Conservation (phyloP, 2,113 vertebrate species). For the Rallus limicola region DNA sequence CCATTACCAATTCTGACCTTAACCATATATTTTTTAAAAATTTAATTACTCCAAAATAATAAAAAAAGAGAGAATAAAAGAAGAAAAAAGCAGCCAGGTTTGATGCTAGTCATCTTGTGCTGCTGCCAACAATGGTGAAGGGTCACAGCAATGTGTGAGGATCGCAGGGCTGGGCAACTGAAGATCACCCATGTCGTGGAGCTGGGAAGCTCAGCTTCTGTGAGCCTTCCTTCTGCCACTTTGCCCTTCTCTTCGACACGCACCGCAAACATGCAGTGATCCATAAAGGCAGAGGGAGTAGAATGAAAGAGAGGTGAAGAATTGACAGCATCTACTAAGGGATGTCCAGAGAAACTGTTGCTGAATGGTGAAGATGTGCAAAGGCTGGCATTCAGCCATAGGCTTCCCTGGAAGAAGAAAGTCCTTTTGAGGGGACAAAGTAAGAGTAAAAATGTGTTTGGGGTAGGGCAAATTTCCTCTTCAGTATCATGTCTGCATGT, state of each 20-base stretch:
- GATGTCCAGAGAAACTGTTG: constrained; percentile 60
- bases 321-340: constrained; percentile 72
- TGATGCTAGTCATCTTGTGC: constrained; percentile 37
- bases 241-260: constrained; percentile 64
- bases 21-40: background rate
- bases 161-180: constrained; percentile 51
- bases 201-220: constrained; percentile 47
- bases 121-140: constrained; percentile 26
- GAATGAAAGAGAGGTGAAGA: constrained; percentile 70
- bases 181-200: constrained; percentile 26
- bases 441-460: background rate
- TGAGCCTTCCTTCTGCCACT: constrained; percentile 58
- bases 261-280: constrained; percentile 48
- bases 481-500: background rate
- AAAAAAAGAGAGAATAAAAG: background rate
- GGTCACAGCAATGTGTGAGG: constrained; percentile 3
- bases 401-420: constrained; percentile 12
- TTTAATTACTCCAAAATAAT: background rate
- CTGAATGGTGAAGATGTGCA: constrained; percentile 34
- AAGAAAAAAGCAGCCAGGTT: background rate
- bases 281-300: constrained; percentile 66
- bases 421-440: background rate
- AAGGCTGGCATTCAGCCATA: constrained; percentile 35
- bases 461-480: background rate
- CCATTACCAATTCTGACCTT: background rate